Evolutionary conservation across 2,888 invertebrate genomes (phyloP).

Genomic region (Aphodius sticticus): DNA sequence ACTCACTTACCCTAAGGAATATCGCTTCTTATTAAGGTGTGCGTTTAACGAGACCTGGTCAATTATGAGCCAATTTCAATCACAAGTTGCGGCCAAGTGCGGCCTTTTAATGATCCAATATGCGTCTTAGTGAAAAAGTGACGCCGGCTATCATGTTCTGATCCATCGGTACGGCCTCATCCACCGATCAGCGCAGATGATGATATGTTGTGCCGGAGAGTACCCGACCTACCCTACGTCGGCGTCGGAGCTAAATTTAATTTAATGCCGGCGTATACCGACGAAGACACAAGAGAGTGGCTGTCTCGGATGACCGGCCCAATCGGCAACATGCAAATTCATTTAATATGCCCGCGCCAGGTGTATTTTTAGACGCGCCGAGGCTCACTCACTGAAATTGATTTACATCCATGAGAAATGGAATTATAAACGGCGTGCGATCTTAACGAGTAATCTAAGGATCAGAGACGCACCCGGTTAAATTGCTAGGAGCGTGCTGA

Average conservation of each 20-base stretch:
- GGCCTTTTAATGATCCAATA: background rate
- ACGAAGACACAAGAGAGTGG: constrained; percentile 17
- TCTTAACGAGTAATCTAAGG: background rate
- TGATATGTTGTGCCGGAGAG: background rate
- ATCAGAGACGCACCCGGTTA: background rate
- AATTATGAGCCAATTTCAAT: background rate
- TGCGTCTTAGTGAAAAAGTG: background rate
- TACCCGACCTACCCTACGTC: background rate
- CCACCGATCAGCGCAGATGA: background rate
- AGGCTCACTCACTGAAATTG: background rate
- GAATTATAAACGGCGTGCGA: background rate
- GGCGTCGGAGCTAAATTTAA: constrained; percentile 25
- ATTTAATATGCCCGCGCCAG: background rate
- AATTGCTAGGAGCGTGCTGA: background rate
- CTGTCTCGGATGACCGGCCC: background rate
- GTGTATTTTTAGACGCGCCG: background rate
- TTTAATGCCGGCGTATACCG: constrained; percentile 18
- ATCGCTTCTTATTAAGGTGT: background rate
- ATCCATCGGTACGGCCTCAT: background rate
- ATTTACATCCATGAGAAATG: background rate
- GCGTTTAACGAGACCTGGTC: background rate
- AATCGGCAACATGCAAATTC: background rate
- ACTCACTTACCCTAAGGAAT: background rate
- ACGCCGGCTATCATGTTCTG: background rate
- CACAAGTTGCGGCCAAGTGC: background rate